A percentile compares a stretch with the other conserved stretches of the same genome.
Conservation (phyloP, 2,888 invertebrate species). For the Drosophila multiciliata region DNA sequence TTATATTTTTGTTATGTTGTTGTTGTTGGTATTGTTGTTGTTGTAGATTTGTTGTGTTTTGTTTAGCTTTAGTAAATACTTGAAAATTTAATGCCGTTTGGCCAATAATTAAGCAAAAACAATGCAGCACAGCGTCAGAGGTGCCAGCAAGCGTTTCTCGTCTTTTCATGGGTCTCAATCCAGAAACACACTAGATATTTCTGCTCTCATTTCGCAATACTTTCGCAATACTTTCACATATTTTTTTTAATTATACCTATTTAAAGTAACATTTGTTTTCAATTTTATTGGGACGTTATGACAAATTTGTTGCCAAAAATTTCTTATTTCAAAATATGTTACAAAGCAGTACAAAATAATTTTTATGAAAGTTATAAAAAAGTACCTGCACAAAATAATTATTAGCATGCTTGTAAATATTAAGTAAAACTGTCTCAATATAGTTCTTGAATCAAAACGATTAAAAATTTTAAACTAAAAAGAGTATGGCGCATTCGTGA, state of each 20-base stretch:
- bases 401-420: not conserved
- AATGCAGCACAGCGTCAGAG: conserved; percentile 30
- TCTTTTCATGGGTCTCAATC: conserved; percentile 23
- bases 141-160: conserved; percentile 16
- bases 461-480: not conserved
- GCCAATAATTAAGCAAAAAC: conserved; percentile 75
- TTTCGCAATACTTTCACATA: not conserved
- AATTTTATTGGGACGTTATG: not conserved
- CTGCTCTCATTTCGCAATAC: not conserved
- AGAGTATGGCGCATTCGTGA: conserved; percentile 1
- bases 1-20: conserved; percentile 19
- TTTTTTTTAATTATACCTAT: not conserved
- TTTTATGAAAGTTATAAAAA: not conserved
- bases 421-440: not conserved
- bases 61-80: conserved; percentile 77
- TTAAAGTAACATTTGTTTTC: not conserved
- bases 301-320: not conserved
- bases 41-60: conserved; percentile 63
- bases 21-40: conserved; percentile 27
- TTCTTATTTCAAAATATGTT: not conserved
- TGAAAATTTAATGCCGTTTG: conserved; percentile 78
- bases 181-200: not conserved
- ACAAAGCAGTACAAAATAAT: not conserved
- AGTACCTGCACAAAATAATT: not conserved
- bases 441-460: not conserved